Evolutionary conservation across 2,888 invertebrate genomes (phyloP).

Genomic region (Limnephilus rhombicus): DNA sequence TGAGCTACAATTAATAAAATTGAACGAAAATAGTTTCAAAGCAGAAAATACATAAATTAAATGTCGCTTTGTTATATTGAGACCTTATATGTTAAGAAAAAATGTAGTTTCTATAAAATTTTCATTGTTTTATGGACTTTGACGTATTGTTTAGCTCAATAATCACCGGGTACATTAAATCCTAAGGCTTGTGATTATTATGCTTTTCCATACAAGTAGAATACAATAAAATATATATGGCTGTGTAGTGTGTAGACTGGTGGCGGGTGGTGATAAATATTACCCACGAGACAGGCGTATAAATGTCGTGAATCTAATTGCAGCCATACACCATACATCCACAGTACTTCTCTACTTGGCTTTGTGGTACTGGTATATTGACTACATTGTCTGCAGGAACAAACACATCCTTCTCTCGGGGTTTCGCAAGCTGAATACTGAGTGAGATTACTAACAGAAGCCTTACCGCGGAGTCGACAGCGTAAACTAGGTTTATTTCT

Average conservation of each 20-base stretch:
- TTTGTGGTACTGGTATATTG: background rate
- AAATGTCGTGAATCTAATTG: slow-evolving; percentile 44
- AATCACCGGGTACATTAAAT: background rate
- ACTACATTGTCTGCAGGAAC: background rate
- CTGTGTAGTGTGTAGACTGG: slow-evolving; percentile 2
- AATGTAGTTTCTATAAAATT: background rate
- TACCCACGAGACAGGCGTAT: slow-evolving; percentile 28
- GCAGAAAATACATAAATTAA: background rate
- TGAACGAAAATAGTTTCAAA: background rate
- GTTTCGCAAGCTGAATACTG: background rate
- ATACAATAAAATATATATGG: background rate
- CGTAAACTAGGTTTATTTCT: background rate
- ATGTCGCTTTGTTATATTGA: background rate
- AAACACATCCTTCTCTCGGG: background rate
- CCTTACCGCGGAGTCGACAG: background rate
- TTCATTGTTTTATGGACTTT: background rate
- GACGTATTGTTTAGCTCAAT: background rate
- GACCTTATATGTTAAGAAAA: background rate
- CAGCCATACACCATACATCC: background rate
- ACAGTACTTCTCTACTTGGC: slow-evolving; percentile 31
- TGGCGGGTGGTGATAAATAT: slow-evolving; percentile 31
- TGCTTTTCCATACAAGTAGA: slow-evolving; percentile 1
- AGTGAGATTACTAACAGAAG: background rate
- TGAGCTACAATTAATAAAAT: background rate
- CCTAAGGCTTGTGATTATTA: background rate